Evolutionary conservation across 2,888 invertebrate genomes (phyloP), one percentile per base, ranked within the genome.

Genomic region (Monochamus alternatus): DNA sequence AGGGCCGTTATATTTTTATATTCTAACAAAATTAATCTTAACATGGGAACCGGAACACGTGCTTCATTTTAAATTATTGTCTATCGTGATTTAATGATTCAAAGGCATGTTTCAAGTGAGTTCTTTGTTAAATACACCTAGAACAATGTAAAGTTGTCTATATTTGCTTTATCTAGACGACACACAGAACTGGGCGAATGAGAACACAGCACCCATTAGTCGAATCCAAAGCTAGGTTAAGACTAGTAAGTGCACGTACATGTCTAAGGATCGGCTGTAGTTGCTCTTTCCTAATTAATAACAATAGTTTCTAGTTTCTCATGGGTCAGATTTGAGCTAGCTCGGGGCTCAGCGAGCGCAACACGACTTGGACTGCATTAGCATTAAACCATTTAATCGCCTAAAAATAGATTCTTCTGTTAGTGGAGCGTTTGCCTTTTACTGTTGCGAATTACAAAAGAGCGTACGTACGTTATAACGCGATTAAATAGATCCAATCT

Each of bases 401-500:
- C n/a, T 62, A 63, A 52, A 32, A 63, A 63, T 52, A 43, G 14
- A 63, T 58, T 68, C 63, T 58, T 68, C 44, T 69, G 60, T 32
- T 43, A 43, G 63, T 14, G 55, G 60, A 65, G 32, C 44, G 60
- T 59, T 70, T 73, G 62, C 69, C 75, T 59, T 68, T 68, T 72
- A 62, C 62, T 55, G 65, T 72, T 63, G 58, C 71, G 63, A 44
- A 69, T 62, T 44, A 51, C 14, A 60, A 51, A 60, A 59, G 52
- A 72, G 67, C 64, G 66, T 68, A 59, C 72, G 59, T 52, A 69
- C 59, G 58, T 76, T 38, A 38, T 38, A 64, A 68, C 47, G 22
- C 64, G 60, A 64, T 73, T 69, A 52, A 69, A 30, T 30, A 69
- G 75, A 75, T 73, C 52, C 69, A 65, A 73, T 76, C 76, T 55